A percentile compares a stretch with the other conserved stretches of the same genome.
Conservation (phyloP, 2,113 vertebrate genomes). For the Gymnarchus niloticus region DNA sequence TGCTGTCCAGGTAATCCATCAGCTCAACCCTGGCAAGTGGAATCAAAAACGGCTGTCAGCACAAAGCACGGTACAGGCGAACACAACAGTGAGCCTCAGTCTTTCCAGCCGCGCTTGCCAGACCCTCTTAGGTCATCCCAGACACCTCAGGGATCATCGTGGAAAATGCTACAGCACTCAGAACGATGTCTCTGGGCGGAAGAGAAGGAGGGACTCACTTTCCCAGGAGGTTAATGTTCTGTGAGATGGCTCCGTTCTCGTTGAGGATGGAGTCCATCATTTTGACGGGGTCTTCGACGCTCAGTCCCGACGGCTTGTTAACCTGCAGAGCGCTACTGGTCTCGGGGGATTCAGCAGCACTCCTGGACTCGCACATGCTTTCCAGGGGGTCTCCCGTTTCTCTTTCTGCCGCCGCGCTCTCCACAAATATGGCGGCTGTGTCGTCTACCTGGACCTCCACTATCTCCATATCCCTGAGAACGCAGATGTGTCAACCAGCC, state of each 20-base stretch:
- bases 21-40: constrained; percentile 76
- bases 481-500: neutral
- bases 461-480: constrained; percentile 74
- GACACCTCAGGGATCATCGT: no score
- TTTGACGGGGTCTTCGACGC: constrained; percentile 81
- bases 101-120: neutral
- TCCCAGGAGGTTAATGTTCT: constrained; percentile 91
- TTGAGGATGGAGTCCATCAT: constrained; percentile 96
- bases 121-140: no score
- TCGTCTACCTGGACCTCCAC: constrained; percentile 76
- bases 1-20: constrained; percentile 96
- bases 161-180: no score
- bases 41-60: neutral
- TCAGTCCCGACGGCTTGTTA: constrained; percentile 68
- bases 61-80: neutral
- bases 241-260: constrained; percentile 79
- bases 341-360: constrained; percentile 44
- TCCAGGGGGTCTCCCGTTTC: neutral
- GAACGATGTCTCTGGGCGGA: no score
- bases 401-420: constrained; percentile 39
- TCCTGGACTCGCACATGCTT: constrained; percentile 20
- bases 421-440: constrained; percentile 49
- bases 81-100: neutral
- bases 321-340: constrained; percentile 71
- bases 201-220: constrained; percentile 69